Evolutionary conservation across 2,888 invertebrate genomes (phyloP), one percentile per base, ranked within the genome.

Genomic region (Pyrocoelia pectoralis): DNA sequence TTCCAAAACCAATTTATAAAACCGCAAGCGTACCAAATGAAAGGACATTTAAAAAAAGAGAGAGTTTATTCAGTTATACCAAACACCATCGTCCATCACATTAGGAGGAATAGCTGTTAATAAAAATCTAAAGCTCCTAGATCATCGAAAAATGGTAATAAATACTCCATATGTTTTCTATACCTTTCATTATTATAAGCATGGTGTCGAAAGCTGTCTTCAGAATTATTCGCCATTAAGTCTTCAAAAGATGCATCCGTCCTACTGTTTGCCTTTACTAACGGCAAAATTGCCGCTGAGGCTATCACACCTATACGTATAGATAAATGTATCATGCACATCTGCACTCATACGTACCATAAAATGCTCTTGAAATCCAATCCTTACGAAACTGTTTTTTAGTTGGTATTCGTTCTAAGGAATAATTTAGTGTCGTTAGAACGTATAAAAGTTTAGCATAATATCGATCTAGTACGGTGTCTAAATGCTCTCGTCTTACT

Each of bases 231-330:
- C 51, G 29, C 54, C 29, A 76, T 71, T 18, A 79, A 67, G 61
- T 75, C 71, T 43, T 78, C 78, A 65, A 79, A 78, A 40, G 72
- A 74, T 0, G 79, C 78, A 66, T 79, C 78, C 8, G 58, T 66
- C 55, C 77, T 67, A 12, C 67, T 68, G 6, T 72, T 69, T 10
- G 76, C 75, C 67, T 75, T 77, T 8, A 79, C 77, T 28, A 79
- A 67, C 2, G 79, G 75, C n/a, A 75, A 65, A 9, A 79, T 76
- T 6, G 77, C 74, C 15, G 74, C 74, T n/a, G 76, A 69, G 10
- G 76, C 72, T 66, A 74, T 69, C 15, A 79, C 50, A 50, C 78
- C 77, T 78, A 65, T n/a, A n/a, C n/a, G n/a, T n/a, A n/a, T n/a
- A n/a, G n/a, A n/a, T n/a, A n/a, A n/a, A n/a, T n/a, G n/a, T n/a